Conservation (phyloP, 2,113 vertebrate genomes). For the Euleptes europaea region DNA sequence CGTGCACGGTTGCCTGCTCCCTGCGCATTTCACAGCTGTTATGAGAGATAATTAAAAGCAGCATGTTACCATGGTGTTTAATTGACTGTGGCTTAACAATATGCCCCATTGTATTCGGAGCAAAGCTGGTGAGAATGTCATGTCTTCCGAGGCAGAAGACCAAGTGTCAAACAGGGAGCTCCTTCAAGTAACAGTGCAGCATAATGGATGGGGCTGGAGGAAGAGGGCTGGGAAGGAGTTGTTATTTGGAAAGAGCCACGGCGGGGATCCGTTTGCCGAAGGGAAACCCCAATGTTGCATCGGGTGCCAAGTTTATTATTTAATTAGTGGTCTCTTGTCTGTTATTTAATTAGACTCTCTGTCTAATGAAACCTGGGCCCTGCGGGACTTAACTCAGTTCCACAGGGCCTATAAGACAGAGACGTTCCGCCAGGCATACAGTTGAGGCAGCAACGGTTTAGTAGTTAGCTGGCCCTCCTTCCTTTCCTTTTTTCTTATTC, state of each 20-base stretch:
- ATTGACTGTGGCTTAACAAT: conserved; percentile 73
- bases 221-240: background rate
- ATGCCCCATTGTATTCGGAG: conserved; percentile 68
- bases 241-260: background rate
- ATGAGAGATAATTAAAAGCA: conserved; percentile 73
- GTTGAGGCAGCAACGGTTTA: too few relatives aligned
- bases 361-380: too few relatives aligned
- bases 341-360: too few relatives aligned
- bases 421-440: too few relatives aligned
- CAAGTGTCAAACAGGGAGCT: conserved; percentile 35
- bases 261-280: background rate
- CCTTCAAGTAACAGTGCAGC: conserved; percentile 30
- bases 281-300: background rate
- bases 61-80: conserved; percentile 75
- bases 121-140: conserved; percentile 39
- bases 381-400: too few relatives aligned
- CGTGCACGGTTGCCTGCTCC: conserved; percentile 71
- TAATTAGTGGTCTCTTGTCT: background rate
- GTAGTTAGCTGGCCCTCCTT: too few relatives aligned
- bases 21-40: conserved; percentile 70
- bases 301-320: background rate
- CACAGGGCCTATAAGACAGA: too few relatives aligned
- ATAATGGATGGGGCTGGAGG: background rate
- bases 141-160: conserved; percentile 36
- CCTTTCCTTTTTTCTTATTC: too few relatives aligned